Evolutionary conservation across 2,888 invertebrate genomes (phyloP).

Genomic region (Microchrysa polita): DNA sequence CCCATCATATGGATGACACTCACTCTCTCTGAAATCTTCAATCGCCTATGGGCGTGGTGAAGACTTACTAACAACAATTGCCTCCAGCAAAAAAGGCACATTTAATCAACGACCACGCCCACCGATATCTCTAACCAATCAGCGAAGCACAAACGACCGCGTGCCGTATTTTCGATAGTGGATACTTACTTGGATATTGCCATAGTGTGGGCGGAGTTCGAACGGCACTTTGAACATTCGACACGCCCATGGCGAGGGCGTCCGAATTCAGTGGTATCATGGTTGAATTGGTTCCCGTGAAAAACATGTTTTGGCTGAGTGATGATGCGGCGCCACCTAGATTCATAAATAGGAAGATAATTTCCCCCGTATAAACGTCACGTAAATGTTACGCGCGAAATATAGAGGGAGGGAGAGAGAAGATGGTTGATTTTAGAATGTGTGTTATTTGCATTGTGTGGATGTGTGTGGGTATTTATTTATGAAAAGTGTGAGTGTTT

Average conservation of each 20-base stretch:
- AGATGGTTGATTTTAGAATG: constrained; percentile 11
- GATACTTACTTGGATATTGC: constrained; percentile 81
- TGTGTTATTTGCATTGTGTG: constrained; percentile 24
- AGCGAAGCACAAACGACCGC: too few relatives aligned
- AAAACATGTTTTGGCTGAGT: constrained; percentile 54
- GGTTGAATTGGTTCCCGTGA: constrained; percentile 53
- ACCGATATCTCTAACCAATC: too few relatives aligned
- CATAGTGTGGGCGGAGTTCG: constrained; percentile 77
- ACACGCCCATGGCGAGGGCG: constrained; percentile 52
- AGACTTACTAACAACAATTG: not conserved
- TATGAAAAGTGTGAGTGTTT: not conserved
- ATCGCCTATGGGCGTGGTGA: constrained; percentile 2
- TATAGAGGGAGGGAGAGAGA: constrained; percentile 26
- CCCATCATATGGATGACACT: constrained; percentile 33
- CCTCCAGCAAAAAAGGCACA: not conserved
- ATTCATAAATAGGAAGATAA: not conserved
- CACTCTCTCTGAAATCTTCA: too few relatives aligned
- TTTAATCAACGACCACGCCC: not conserved
- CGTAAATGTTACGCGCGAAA: constrained; percentile 22
- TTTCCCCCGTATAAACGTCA: constrained; percentile 21
- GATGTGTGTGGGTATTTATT: constrained; percentile 15
- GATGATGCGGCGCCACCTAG: constrained; percentile 52
- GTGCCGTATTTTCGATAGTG: not conserved
- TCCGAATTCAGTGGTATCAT: constrained; percentile 53
- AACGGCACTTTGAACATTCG: constrained; percentile 58